These are phyloP conservation scores for Cantharis lateralis DNA, from an alignment of 2,888 invertebrate species.

Conservation along the genomic window DNA sequence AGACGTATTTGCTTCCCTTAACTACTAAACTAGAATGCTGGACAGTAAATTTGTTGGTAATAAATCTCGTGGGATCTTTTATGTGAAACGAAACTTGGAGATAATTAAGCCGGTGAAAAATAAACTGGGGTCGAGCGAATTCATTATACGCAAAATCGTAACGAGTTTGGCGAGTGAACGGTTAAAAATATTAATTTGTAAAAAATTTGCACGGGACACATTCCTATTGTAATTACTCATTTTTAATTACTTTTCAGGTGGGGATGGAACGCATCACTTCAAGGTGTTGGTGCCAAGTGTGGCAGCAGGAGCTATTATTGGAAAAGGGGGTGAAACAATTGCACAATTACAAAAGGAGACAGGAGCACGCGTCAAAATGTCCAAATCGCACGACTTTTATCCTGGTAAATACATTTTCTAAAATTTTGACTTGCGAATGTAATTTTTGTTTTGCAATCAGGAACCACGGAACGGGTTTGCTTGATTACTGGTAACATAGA, in stretches of 20 bases:
- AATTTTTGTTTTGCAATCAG: conserved; percentile 57
- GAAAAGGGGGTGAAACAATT: conserved; percentile 98
- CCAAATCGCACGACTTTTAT: conserved; percentile 98
- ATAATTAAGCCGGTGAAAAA: neutral
- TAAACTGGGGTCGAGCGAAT: neutral
- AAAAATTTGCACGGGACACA: neutral
- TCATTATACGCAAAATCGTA: neutral
- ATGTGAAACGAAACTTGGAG: neutral
- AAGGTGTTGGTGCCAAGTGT: conserved; percentile 96
- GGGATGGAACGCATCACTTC: conserved; percentile 92
- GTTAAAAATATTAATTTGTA: neutral
- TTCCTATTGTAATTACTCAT: neutral
- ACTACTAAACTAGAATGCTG: neutral
- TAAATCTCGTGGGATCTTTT: neutral
- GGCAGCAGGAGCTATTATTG: conserved; percentile 98
- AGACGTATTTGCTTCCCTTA: neutral
- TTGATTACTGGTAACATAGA: conserved; percentile 90
- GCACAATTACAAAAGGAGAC: conserved; percentile 97
- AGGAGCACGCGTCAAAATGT: conserved; percentile 98
- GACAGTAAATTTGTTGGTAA: neutral
- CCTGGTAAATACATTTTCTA: conserved; percentile 74
- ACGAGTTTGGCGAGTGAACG: neutral
- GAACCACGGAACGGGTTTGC: conserved; percentile 92
- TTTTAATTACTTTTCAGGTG: conserved; percentile 59
- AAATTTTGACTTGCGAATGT: neutral